phyloP scores from a whole-genome alignment of 2,113 vertebrate genomes.

The Tychaedon coryphoeus region DNA sequence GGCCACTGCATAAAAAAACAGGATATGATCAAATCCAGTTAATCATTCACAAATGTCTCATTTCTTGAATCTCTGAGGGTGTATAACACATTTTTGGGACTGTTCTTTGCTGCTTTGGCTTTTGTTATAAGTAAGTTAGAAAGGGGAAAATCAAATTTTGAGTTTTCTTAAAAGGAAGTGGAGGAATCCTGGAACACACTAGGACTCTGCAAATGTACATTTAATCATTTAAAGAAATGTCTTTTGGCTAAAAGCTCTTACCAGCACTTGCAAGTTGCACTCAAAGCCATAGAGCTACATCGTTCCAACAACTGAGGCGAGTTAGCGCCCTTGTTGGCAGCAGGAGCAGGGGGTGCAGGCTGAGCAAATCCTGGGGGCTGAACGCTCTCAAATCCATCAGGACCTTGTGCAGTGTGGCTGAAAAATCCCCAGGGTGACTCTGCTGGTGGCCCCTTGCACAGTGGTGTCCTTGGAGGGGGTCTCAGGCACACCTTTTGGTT shows the following conservation, averaged over 20 bases:
- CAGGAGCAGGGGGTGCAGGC: not conserved
- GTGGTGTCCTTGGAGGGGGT: not conserved
- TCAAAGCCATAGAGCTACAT: not conserved
- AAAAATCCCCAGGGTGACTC: not conserved
- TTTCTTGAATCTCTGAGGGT: conserved; percentile 50
- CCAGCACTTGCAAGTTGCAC: not conserved
- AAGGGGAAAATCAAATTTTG: conserved; percentile 43
- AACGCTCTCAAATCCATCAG: not conserved
- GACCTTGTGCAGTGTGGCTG: not conserved
- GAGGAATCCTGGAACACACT: conserved; percentile 57
- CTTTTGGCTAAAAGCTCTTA: conserved; percentile 54
- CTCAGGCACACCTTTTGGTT: not conserved
- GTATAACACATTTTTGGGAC: conserved; percentile 57
- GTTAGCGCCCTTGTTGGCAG: conserved; percentile 55
- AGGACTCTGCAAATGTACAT: conserved; percentile 38
- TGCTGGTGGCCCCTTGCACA: not conserved
- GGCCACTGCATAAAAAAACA: conserved; percentile 53
- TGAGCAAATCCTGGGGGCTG: not conserved
- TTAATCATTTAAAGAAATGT: conserved; percentile 63
- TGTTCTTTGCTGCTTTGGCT: conserved; percentile 48
- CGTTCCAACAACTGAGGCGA: conserved; percentile 47
- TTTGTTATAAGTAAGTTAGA: conserved; percentile 52
- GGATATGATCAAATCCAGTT: conserved; percentile 56
- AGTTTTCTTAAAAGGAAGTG: conserved; percentile 52
- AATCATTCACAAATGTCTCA: conserved; percentile 65